These are phyloP conservation scores for Drosophila truncata DNA, from an alignment of 1,140 invertebrate species.

Conservation along the genomic window DNA sequence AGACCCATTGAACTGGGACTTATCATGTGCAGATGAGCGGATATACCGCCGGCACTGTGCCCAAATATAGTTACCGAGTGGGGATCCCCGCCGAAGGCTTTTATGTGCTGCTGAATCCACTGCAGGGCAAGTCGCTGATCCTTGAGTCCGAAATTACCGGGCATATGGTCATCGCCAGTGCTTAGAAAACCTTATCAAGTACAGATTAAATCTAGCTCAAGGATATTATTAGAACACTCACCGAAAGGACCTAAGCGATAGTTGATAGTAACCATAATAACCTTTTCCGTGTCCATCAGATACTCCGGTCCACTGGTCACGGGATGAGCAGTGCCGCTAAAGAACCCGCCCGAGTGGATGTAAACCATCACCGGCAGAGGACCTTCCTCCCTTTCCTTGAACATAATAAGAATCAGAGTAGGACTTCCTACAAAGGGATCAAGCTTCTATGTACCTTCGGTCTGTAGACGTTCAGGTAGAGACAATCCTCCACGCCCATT, in stretches of 20 bases:
- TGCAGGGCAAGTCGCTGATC: conserved; percentile 75
- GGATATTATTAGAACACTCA: background rate
- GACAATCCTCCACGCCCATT: conserved; percentile 87
- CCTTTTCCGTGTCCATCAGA: conserved; percentile 85
- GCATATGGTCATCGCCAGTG: conserved; percentile 74
- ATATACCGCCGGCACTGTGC: conserved; percentile 88
- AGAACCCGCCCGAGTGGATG: conserved; percentile 88
- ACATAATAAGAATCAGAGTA: too few species aligned
- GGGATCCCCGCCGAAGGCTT: conserved; percentile 90
- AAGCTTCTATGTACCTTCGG: conserved; percentile 69
- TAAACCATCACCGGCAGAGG: conserved; percentile 87
- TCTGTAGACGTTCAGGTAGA: conserved; percentile 88
- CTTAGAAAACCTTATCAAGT: conserved; percentile 71
- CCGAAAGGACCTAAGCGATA: conserved; percentile 87
- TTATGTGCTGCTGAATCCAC: conserved; percentile 71
- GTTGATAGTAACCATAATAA: conserved; percentile 87
- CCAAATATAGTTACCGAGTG: conserved; percentile 92
- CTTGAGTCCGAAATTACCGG: conserved; percentile 86
- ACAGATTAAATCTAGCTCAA: background rate
- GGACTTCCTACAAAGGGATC: background rate
- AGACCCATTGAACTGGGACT: conserved; percentile 70
- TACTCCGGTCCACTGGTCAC: conserved; percentile 82
- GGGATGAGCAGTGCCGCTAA: conserved; percentile 77
- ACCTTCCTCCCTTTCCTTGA: conserved; percentile 2
- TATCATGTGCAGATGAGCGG: conserved; percentile 84